These are phyloP conservation scores for Forficula auricularia DNA, from an alignment of 1,140 invertebrate genomes.

Conservation along the genomic window DNA sequence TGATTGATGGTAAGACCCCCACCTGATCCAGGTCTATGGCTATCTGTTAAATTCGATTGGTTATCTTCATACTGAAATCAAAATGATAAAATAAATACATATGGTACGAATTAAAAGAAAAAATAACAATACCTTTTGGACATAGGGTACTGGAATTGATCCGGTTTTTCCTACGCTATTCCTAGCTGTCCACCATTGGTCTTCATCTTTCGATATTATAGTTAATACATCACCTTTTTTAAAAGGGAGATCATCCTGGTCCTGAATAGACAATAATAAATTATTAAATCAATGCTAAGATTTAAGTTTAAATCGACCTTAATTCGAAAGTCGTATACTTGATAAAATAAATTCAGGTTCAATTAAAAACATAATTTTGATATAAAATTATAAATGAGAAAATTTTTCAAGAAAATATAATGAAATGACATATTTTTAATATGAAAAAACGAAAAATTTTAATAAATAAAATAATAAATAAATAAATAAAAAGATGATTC, in stretches of 20 bases:
- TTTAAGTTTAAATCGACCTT: too few species aligned
- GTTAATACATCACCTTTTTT: constrained; percentile 83
- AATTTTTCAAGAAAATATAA: too few species aligned
- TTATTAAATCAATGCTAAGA: constrained; percentile 5
- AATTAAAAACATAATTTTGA: constrained; percentile 5
- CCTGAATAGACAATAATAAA: constrained; percentile 33
- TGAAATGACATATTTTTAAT: too few species aligned
- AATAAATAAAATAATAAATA: too few species aligned
- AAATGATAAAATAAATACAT: constrained; percentile 1
- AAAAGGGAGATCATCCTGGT: constrained; percentile 89
- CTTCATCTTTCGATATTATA: constrained; percentile 86
- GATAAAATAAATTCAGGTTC: too few species aligned
- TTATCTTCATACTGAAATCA: constrained; percentile 19
- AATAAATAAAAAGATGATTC: too few species aligned
- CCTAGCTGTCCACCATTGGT: constrained; percentile 91
- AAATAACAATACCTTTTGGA: constrained; percentile 57
- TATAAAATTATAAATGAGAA: background rate
- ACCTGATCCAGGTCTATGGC: constrained; percentile 22
- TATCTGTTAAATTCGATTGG: constrained; percentile 15
- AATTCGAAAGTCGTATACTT: too few species aligned
- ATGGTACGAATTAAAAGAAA: background rate
- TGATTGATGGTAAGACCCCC: constrained; percentile 17
- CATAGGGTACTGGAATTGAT: constrained; percentile 90
- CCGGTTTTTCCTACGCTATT: constrained; percentile 74
- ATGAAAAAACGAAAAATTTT: too few species aligned